These are phyloP conservation scores for Maniola jurtina DNA, from an alignment of 1,140 invertebrate genomes.

Conservation along the genomic window DNA sequence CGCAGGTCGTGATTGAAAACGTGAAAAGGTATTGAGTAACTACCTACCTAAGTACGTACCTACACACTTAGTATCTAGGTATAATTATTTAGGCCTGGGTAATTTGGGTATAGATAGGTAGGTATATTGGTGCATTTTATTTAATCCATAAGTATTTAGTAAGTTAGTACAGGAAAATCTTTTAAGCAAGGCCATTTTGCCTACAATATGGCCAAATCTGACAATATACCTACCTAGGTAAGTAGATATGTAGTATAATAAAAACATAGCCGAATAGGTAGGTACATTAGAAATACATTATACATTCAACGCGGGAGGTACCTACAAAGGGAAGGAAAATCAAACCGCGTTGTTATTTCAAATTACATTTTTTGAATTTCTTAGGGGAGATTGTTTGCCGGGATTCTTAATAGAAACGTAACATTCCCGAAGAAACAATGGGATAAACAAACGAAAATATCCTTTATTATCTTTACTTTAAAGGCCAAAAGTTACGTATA, in stretches of 20 bases:
- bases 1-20: no score
- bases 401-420: conserved; percentile 62
- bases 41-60: no score
- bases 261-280: conserved; percentile 6
- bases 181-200: no score
- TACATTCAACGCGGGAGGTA: conserved; percentile 24
- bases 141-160: no score
- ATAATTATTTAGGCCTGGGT: no score
- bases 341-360: conserved; percentile 58
- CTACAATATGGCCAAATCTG: no score
- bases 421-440: conserved; percentile 39
- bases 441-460: conserved; percentile 31
- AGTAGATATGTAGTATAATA: not conserved
- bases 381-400: conserved; percentile 52
- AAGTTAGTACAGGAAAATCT: no score
- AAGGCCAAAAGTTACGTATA: conserved; percentile 20
- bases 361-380: conserved; percentile 63
- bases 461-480: conserved; percentile 32
- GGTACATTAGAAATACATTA: conserved; percentile 22
- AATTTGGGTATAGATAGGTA: no score
- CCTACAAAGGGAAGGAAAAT: conserved; percentile 39
- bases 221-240: no score
- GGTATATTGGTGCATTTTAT: no score
- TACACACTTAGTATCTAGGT: no score
- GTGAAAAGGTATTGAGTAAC: no score